Evolutionary conservation across 1,140 invertebrate genomes (phyloP).

Genomic region (Penaeus indicus): DNA sequence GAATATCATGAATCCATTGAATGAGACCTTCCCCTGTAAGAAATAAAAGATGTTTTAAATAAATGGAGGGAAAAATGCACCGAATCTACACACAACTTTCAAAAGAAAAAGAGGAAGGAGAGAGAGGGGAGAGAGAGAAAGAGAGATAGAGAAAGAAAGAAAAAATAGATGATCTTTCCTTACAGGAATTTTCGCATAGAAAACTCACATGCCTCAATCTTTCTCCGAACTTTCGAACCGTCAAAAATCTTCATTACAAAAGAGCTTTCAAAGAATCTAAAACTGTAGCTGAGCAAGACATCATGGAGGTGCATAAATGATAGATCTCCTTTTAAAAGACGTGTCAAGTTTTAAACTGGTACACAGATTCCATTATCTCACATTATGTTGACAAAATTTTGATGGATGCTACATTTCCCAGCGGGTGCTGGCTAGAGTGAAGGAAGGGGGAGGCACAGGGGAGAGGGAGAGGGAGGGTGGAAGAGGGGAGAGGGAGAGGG

Average conservation of each 20-base stretch:
- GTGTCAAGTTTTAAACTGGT: constrained; percentile 62
- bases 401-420: constrained; percentile 62
- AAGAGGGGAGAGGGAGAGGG: background rate
- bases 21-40: no score
- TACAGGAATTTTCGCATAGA: no score
- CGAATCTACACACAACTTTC: no score
- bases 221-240: constrained; percentile 31
- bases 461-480: background rate
- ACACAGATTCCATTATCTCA: constrained; percentile 61
- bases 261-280: constrained; percentile 55
- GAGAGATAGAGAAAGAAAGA: background rate
- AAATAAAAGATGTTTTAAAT: no score
- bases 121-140: background rate
- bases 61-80: no score
- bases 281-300: constrained; percentile 26
- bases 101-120: background rate
- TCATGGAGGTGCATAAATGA: constrained; percentile 55
- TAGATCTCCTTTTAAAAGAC: constrained; percentile 54
- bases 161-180: background rate
- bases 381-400: constrained; percentile 64
- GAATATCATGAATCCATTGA: no score
- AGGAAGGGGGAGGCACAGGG: background rate
- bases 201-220: constrained; percentile 19
- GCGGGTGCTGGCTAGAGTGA: constrained; percentile 32
- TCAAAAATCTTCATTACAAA: constrained; percentile 57